A percentile compares a stretch with the other conserved stretches of the same genome.
Conservation (phyloP, 2,888 invertebrate genomes). For the Anoncus sp. region DNA sequence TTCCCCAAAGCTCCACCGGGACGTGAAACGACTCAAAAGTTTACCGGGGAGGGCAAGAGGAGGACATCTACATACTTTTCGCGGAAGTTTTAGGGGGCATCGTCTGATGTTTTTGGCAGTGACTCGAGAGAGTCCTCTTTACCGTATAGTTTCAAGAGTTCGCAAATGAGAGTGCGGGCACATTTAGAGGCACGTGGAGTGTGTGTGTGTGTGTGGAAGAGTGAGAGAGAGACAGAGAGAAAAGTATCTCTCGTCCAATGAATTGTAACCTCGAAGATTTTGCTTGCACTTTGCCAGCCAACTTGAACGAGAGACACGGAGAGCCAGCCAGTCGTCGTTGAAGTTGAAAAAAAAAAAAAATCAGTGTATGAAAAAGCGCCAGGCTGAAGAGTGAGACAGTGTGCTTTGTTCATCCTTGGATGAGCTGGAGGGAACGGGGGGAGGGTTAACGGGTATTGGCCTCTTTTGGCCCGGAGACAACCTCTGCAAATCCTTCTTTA, state of each 20-base stretch:
- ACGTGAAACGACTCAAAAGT: conserved; percentile 42
- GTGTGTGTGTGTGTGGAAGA: too few relatives aligned
- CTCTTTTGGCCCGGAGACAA: conserved; percentile 76
- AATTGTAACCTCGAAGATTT: conserved; percentile 59
- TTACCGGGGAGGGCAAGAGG: not conserved
- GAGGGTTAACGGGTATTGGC: conserved; percentile 72
- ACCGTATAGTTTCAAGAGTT: conserved; percentile 21
- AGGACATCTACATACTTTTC: conserved; percentile 31
- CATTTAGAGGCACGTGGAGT: conserved; percentile 35
- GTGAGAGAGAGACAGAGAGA: too few relatives aligned
- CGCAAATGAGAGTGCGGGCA: conserved; percentile 55
- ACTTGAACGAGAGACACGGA: conserved; percentile 23
- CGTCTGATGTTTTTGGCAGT: conserved; percentile 55
- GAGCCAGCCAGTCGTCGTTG: conserved; percentile 39
- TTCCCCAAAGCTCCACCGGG: conserved; percentile 21
- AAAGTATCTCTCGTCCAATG: conserved; percentile 45
- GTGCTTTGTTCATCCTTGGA: conserved; percentile 43
- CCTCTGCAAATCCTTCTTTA: conserved; percentile 76
- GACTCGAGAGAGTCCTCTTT: conserved; percentile 22
- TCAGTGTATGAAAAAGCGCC: conserved; percentile 32
- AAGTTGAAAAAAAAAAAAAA: conserved; percentile 39
- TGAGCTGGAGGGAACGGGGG: conserved; percentile 4
- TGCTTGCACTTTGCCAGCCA: conserved; percentile 57
- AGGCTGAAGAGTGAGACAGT: conserved; percentile 56
- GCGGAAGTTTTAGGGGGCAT: conserved; percentile 40